These are phyloP conservation scores for Aeoliscus strigatus DNA, from an alignment of 2,797 vertebrate species.

Conservation along the genomic window DNA sequence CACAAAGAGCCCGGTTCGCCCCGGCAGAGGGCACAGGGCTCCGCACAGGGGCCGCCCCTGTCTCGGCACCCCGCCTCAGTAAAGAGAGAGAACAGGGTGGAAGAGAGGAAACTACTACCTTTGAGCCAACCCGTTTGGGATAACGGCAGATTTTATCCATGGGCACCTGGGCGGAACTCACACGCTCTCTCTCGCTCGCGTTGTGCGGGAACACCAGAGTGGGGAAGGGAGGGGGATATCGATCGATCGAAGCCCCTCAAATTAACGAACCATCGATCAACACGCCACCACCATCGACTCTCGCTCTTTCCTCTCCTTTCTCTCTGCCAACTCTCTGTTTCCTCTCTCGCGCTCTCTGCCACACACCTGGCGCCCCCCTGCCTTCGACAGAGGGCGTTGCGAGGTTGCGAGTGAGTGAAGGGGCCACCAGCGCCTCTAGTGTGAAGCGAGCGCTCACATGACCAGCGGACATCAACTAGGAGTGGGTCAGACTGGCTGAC, in stretches of 20 bases:
- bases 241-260: constrained; percentile 77
- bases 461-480: constrained; percentile 78
- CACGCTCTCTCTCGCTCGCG: constrained; percentile 63
- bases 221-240: constrained; percentile 63
- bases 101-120: constrained; percentile 87
- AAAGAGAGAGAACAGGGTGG: constrained; percentile 88
- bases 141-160: constrained; percentile 92
- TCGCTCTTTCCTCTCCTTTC: constrained; percentile 73
- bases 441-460: constrained; percentile 74
- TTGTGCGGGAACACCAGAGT: constrained; percentile 70
- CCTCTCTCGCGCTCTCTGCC: constrained; percentile 71
- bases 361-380: constrained; percentile 53
- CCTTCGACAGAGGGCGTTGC: constrained; percentile 54
- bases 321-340: constrained; percentile 75
- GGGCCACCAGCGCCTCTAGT: constrained; percentile 68
- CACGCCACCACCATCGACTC: constrained; percentile 71
- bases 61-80: constrained; percentile 70
- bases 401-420: constrained; percentile 66
- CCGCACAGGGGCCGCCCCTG: constrained; percentile 60
- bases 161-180: constrained; percentile 78
- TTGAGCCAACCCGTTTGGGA: constrained; percentile 82
- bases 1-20: constrained; percentile 62
- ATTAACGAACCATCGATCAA: constrained; percentile 80
- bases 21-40: constrained; percentile 59
- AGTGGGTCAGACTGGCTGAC: constrained; percentile 88